Percentiles rank a stretch among this genome's conserved stretches.
Conservation (phyloP, 2,797 vertebrate species). For the Enteromius mattozi region DNA sequence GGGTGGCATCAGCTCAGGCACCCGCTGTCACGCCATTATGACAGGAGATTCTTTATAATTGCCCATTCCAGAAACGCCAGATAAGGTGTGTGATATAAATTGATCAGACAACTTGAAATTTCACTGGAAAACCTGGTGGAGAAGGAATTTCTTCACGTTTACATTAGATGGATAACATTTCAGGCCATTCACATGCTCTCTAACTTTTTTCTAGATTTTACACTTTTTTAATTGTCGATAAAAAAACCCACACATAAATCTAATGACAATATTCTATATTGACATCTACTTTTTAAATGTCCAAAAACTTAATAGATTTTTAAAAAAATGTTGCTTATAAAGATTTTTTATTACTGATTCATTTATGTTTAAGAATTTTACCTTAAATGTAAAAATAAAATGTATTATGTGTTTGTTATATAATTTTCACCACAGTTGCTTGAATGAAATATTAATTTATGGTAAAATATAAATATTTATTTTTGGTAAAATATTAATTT, state of each 20-base stretch:
- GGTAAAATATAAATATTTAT: background rate
- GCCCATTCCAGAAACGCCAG: conserved; percentile 24
- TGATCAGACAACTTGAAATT: background rate
- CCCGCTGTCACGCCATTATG: conserved; percentile 13
- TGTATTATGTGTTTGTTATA: background rate
- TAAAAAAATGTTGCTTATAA: background rate
- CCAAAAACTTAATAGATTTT: too few relatives aligned
- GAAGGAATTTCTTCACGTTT: background rate
- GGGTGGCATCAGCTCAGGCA: conserved; percentile 1
- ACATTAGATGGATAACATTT: background rate
- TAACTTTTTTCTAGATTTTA: background rate
- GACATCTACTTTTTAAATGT: background rate
- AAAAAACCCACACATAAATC: background rate
- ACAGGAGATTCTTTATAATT: conserved; percentile 41
- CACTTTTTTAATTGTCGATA: background rate
- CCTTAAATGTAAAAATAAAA: background rate
- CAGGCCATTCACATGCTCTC: background rate
- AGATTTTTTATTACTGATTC: background rate
- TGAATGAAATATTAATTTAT: background rate
- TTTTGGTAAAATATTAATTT: background rate
- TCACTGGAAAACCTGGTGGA: background rate
- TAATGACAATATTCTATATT: background rate
- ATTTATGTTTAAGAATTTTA: background rate
- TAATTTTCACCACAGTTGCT: background rate
- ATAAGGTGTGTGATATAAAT: conserved; percentile 33